These are phyloP conservation scores for Papilio dardanus DNA, from an alignment of 1,140 invertebrate species.

Conservation along the genomic window DNA sequence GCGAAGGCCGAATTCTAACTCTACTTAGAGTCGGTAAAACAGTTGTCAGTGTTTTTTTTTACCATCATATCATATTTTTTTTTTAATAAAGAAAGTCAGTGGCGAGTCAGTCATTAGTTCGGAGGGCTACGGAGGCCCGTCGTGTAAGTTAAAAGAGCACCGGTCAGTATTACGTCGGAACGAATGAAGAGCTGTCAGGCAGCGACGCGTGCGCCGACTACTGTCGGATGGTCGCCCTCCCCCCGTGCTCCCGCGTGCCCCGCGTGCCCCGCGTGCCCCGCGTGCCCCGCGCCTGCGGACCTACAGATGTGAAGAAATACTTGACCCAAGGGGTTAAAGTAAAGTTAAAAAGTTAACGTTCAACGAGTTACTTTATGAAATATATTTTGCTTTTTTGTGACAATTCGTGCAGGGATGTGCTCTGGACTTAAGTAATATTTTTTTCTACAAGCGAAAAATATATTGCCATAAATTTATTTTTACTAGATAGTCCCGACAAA, in stretches of 20 bases:
- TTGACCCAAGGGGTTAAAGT: conserved; percentile 50
- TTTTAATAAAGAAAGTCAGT: conserved; percentile 39
- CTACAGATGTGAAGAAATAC: conserved; percentile 47
- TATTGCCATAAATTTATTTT: neutral
- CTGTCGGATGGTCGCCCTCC: conserved; percentile 43
- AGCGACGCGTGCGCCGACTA: conserved; percentile 56
- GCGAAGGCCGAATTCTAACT: neutral
- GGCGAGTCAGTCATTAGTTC: conserved; percentile 52
- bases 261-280: conserved; percentile 25
- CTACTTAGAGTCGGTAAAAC: conserved; percentile 1
- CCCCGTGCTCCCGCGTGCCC: conserved; percentile 3
- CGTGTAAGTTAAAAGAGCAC: conserved; percentile 63
- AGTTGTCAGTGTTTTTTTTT: conserved; percentile 18
- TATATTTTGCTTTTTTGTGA: conserved; percentile 7
- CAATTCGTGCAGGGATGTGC: conserved; percentile 6
- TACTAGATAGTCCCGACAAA: neutral
- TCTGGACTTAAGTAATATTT: neutral
- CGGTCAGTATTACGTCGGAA: conserved; percentile 68
- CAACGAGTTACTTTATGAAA: conserved; percentile 17
- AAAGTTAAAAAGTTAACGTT: conserved; percentile 28
- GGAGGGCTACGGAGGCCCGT: conserved; percentile 48
- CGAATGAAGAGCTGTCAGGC: conserved; percentile 66
- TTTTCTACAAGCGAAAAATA: neutral
- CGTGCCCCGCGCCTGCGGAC: conserved; percentile 39
- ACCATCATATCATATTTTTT: conserved; percentile 22